Evolutionary conservation across 2,797 vertebrate genomes (phyloP), one percentile per base, ranked within the genome.

Genomic region (Telmatherina bonti): DNA sequence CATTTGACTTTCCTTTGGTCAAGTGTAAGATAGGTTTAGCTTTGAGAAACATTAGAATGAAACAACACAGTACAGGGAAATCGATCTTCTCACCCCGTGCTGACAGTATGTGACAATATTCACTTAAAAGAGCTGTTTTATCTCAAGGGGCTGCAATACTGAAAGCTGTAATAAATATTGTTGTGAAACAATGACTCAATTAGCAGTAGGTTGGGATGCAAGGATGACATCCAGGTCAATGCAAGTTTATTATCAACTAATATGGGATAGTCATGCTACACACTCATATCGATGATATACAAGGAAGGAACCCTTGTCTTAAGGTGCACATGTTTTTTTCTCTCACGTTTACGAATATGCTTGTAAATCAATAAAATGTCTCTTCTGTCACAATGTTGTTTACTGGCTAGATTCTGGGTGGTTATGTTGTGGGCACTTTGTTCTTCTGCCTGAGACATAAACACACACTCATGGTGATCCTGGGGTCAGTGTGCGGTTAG

Each of bases 401-500:
- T 85, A 78, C 82, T 71, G 64, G 76, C 72, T 86, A 79, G 89
- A 87, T 91, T 81, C 79, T 85, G 54, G 74, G 43, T 86, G 76
- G 90, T 80, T 85, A 75, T 84, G 66, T 60, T 69, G 69, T 59
- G n/a, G n/a, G n/a, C n/a, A 57, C 53, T 75, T 79, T 81, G 31
- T 67, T 88, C 60, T 58, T 81, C 66, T 70, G 54, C 66, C 59
- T 77, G 67, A 78, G 69, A 71, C 12, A 68, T 36, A 78, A 67
- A 65, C 55, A 67, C 73, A 82, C 33, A 75, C 59, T 61, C 54
- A 55, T 1, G 11, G 38, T 29, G 16, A 85, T 77, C 67, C 62
- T 20, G 73, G 74, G 90, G 91, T 93, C 90, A 92, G 66, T 83
- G 87, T 89, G 90, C 87, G 85, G 89, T 91, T 88, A 90, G 71